phyloP scores from a whole-genome alignment of 2,113 vertebrate species.

The Pseudolaguvia tuberculata region DNA sequence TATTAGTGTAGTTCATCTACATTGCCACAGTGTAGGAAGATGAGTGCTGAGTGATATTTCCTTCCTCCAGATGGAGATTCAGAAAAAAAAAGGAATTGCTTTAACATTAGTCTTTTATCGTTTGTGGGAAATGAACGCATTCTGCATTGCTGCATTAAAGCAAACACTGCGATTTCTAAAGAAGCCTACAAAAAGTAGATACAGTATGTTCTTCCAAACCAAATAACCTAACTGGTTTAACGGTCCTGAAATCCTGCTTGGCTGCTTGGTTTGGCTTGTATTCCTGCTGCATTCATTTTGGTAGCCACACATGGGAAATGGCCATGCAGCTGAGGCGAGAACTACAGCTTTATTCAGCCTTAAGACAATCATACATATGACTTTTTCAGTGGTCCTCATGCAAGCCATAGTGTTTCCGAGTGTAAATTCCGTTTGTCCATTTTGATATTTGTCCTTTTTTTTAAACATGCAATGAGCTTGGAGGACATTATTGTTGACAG shows the following conservation, averaged over 20 bases:
- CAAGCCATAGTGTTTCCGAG: not conserved
- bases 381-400: not conserved
- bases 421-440: too few species aligned
- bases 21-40: not conserved
- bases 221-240: slow-evolving; percentile 21
- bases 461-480: not conserved
- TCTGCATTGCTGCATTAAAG: not conserved
- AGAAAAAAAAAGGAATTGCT: not conserved
- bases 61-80: not conserved
- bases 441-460: not conserved
- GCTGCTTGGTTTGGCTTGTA: not conserved
- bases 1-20: not conserved
- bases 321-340: not conserved
- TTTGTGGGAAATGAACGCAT: slow-evolving; percentile 6
- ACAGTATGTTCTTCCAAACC: not conserved
- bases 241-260: not conserved
- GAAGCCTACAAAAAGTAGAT: slow-evolving; percentile 1
- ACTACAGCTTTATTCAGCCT: not conserved
- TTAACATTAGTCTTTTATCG: slow-evolving; percentile 11
- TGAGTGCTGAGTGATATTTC: not conserved
- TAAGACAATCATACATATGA: too few species aligned
- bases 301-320: slow-evolving; percentile 7
- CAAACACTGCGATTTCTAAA: slow-evolving; percentile 12
- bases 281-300: not conserved
- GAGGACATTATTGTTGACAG: slow-evolving; percentile 1